Evolutionary conservation across 1,140 invertebrate species (phyloP).

Genomic region (Glossosoma conforme): DNA sequence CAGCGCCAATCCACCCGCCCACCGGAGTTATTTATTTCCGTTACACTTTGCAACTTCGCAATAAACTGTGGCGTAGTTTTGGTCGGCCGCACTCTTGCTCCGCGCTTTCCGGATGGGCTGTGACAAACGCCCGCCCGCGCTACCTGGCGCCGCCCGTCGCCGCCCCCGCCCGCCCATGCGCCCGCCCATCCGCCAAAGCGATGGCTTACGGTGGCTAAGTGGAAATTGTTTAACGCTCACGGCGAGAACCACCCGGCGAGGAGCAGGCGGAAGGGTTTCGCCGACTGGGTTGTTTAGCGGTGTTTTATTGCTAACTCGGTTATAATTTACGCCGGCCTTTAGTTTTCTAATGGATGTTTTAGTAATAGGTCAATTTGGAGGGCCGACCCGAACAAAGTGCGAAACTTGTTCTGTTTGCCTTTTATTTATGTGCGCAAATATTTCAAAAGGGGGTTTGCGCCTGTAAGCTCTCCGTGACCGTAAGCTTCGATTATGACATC

Average conservation of each 20-base stretch:
- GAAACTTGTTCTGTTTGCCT: no score
- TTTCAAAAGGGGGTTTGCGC: no score
- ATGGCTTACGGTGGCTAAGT: constrained; percentile 7
- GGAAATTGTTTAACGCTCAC: constrained; percentile 29
- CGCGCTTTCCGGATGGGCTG: constrained; percentile 29
- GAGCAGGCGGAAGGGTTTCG: constrained; percentile 10
- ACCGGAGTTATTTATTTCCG: constrained; percentile 27
- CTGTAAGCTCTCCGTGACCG: no score
- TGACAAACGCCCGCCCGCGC: constrained; percentile 25
- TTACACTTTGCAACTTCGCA: constrained; percentile 26
- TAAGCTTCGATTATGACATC: no score
- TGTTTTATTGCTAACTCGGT: constrained; percentile 31
- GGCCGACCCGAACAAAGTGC: no score
- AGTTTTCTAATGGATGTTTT: constrained; percentile 26
- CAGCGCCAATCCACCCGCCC: background rate
- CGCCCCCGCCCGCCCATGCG: constrained; percentile 1
- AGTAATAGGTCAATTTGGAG: no score
- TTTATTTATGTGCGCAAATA: no score
- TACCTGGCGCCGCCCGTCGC: no score
- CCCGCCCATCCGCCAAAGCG: background rate
- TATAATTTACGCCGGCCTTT: constrained; percentile 23
- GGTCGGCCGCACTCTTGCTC: constrained; percentile 25
- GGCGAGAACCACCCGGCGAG: background rate
- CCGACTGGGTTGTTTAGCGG: constrained; percentile 17
- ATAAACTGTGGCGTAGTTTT: constrained; percentile 31